Conservation (phyloP, 2,888 invertebrate species). For the Tetheella fluctuosa region DNA sequence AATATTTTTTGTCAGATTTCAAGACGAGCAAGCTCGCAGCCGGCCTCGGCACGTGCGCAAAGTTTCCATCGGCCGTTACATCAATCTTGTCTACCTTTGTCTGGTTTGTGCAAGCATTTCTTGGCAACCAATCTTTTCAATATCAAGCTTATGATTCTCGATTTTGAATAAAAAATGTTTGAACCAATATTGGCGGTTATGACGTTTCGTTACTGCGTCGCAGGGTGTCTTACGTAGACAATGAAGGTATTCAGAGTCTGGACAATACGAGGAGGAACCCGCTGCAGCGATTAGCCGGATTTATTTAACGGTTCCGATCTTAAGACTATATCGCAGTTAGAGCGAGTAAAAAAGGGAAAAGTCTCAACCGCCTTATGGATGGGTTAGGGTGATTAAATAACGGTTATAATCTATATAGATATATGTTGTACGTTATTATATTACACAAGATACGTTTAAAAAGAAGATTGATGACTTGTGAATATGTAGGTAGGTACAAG, state of each 20-base stretch:
- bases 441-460: background rate
- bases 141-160: conserved; percentile 31
- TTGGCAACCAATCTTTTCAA: conserved; percentile 30
- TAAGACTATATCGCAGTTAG: conserved; percentile 39
- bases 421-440: background rate
- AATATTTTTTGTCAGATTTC: conserved; percentile 29
- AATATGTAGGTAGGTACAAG: background rate
- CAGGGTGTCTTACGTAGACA: conserved; percentile 58
- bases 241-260: conserved; percentile 75
- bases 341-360: conserved; percentile 22
- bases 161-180: conserved; percentile 40
- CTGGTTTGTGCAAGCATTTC: conserved; percentile 66
- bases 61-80: conserved; percentile 75
- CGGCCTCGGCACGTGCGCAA: conserved; percentile 78
- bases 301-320: conserved; percentile 73
- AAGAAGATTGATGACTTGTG: background rate
- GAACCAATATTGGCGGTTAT: conserved; percentile 29
- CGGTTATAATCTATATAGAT: background rate
- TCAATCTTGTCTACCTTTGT: conserved; percentile 76
- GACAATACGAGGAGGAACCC: conserved; percentile 66
- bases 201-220: conserved; percentile 34
- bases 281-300: conserved; percentile 70
- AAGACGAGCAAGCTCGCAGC: conserved; percentile 53
- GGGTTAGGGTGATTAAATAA: background rate
- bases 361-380: background rate